Percentiles rank a stretch among this genome's conserved stretches.
Evolutionary conservation across 2,113 vertebrate species (phyloP).

Genomic region (Eira barbara): DNA sequence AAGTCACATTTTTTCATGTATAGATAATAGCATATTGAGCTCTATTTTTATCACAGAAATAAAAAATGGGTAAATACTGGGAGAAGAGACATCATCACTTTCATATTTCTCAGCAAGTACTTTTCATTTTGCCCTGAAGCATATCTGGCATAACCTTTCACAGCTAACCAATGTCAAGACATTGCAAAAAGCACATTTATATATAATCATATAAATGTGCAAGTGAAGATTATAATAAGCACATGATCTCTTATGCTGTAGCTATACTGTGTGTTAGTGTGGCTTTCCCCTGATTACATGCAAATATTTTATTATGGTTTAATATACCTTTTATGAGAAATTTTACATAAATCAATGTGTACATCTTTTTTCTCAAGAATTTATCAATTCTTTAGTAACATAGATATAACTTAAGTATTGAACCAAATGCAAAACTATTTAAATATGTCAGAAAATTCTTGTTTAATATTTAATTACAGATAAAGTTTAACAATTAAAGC

Average conservation of each 20-base stretch:
- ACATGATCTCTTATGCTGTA: background rate
- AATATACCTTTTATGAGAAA: background rate
- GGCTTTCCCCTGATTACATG: background rate
- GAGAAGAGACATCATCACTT: background rate
- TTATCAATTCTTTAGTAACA: background rate
- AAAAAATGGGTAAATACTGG: background rate
- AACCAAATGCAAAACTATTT: background rate
- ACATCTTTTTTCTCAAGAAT: background rate
- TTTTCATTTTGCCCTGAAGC: slow-evolving; percentile 57
- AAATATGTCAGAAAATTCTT: background rate
- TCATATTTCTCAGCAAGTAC: slow-evolving; percentile 52
- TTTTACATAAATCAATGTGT: background rate
- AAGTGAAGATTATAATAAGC: background rate
- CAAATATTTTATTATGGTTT: background rate
- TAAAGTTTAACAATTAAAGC: background rate
- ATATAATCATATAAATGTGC: slow-evolving; percentile 63
- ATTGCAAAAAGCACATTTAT: slow-evolving; percentile 67
- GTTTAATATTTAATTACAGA: background rate
- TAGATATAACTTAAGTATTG: background rate
- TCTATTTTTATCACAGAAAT: background rate
- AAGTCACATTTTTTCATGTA: background rate
- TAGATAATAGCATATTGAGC: background rate
- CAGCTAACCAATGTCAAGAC: slow-evolving; percentile 74
- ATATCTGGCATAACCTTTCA: slow-evolving; percentile 62
- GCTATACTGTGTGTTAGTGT: background rate